phyloP scores from a whole-genome alignment of 1,140 invertebrate genomes.

The Pomacea maculata region DNA sequence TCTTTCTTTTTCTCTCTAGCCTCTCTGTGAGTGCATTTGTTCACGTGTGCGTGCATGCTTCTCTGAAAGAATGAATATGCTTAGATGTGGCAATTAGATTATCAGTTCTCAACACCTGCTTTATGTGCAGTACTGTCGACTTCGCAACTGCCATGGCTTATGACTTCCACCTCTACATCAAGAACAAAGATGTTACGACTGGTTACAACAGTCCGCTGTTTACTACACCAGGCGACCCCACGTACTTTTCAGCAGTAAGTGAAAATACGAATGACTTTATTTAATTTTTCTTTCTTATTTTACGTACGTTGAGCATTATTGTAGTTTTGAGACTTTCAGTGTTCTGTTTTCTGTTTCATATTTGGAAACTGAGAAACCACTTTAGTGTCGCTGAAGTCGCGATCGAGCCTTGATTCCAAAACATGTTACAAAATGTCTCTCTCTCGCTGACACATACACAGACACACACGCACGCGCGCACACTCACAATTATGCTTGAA shows the following conservation, averaged over 20 bases:
- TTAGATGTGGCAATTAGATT: neutral
- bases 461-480: too few species aligned
- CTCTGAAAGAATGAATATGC: neutral
- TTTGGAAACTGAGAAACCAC: too few species aligned
- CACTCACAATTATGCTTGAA: too few species aligned
- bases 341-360: too few species aligned
- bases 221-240: constrained; percentile 28
- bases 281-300: too few species aligned
- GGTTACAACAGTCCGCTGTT: constrained; percentile 44
- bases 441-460: too few species aligned
- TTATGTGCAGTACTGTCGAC: constrained; percentile 34
- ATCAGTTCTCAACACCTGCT: neutral
- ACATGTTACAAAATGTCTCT: too few species aligned
- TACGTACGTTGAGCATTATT: too few species aligned
- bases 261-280: neutral
- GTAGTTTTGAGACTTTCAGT: too few species aligned
- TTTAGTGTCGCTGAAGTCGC: too few species aligned
- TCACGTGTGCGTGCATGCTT: neutral
- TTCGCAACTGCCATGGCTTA: constrained; percentile 45
- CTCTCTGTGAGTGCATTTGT: neutral
- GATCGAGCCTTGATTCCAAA: too few species aligned
- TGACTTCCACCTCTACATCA: constrained; percentile 39
- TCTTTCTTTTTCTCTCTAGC: neutral
- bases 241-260: constrained; percentile 34
- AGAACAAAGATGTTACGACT: constrained; percentile 25